phyloP scores from a whole-genome alignment of 2,888 invertebrate genomes.

The Amphimallon solstitiale region DNA sequence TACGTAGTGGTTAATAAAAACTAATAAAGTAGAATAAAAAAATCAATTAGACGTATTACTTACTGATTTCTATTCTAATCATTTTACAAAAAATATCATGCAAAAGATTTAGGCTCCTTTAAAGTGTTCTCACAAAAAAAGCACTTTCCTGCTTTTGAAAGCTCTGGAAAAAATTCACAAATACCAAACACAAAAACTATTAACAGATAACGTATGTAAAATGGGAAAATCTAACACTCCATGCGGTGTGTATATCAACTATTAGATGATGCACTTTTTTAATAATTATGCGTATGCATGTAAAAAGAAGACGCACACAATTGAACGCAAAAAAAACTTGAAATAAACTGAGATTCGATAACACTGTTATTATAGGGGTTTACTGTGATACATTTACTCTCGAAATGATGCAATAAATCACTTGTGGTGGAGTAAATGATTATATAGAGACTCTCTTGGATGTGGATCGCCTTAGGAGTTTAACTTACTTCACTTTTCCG shows the following conservation, averaged over 20 bases:
- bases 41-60: slow-evolving; percentile 29
- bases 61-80: slow-evolving; percentile 33
- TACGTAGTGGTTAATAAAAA: too few species aligned
- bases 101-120: slow-evolving; percentile 13
- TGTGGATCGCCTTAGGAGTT: slow-evolving; percentile 14
- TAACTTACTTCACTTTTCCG: slow-evolving; percentile 32
- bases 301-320: slow-evolving; percentile 19
- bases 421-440: background rate
- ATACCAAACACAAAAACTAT: background rate
- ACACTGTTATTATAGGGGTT: too few species aligned
- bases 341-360: too few species aligned
- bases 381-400: too few species aligned
- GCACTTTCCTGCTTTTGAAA: slow-evolving; percentile 3
- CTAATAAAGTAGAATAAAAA: slow-evolving; percentile 14
- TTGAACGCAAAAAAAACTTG: background rate
- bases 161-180: slow-evolving; percentile 14
- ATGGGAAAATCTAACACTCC: background rate
- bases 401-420: background rate
- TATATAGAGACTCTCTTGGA: background rate
- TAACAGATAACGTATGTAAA: background rate
- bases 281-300: background rate
- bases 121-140: slow-evolving; percentile 8
- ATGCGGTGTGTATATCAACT: too few species aligned
- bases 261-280: background rate
- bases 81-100: slow-evolving; percentile 24